These are phyloP conservation scores for Calliphora vomitoria DNA, from an alignment of 2,888 invertebrate genomes.

Conservation along the genomic window DNA sequence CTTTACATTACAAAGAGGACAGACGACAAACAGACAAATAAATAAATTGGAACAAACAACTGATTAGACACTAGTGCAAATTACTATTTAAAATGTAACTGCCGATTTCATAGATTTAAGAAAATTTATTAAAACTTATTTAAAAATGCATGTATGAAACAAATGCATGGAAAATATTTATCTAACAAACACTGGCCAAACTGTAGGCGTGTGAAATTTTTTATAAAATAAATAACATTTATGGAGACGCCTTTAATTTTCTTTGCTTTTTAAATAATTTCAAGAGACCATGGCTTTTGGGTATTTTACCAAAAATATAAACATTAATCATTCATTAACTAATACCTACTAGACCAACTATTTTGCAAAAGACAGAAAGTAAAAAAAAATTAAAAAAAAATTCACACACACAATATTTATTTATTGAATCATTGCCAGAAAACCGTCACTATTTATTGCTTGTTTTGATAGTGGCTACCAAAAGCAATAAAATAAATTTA, in stretches of 20 bases:
- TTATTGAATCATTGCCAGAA: neutral
- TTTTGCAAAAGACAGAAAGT: neutral
- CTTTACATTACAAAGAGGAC: too few species aligned
- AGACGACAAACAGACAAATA: too few species aligned
- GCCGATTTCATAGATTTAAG: too few species aligned
- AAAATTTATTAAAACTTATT: too few species aligned
- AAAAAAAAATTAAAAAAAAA: neutral
- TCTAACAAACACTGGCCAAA: neutral
- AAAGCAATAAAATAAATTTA: neutral
- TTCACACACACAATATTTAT: constrained; percentile 1
- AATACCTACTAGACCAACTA: neutral
- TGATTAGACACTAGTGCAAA: too few species aligned
- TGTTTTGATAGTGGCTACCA: neutral
- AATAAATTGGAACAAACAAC: too few species aligned
- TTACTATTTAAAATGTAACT: too few species aligned
- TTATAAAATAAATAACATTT: neutral
- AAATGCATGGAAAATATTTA: neutral
- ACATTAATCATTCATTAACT: neutral
- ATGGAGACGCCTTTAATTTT: neutral
- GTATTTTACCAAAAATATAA: neutral
- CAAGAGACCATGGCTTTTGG: neutral
- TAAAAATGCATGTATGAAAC: too few species aligned
- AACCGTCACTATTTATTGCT: neutral
- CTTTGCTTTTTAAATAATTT: neutral
- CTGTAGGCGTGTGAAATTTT: constrained; percentile 31